Evolutionary conservation across 2,888 invertebrate species (phyloP).

Genomic region (Tolmerus cingulatus): DNA sequence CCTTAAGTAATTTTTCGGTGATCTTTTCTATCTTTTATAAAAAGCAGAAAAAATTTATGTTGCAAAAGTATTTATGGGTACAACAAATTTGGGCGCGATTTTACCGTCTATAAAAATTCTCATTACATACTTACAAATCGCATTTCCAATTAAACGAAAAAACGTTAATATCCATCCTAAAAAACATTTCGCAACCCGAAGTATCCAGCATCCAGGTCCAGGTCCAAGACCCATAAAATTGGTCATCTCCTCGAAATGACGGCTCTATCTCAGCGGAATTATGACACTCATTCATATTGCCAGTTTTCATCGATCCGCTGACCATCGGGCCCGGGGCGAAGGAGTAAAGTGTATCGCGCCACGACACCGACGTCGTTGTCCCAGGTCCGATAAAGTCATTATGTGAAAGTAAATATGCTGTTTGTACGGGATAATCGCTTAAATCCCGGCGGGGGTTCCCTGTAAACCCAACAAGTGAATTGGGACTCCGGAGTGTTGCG

Average conservation of each 20-base stretch:
- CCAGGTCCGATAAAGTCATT: constrained; percentile 40
- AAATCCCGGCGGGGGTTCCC: constrained; percentile 26
- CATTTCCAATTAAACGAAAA: background rate
- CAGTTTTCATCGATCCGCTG: constrained; percentile 28
- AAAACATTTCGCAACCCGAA: background rate
- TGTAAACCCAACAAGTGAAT: constrained; percentile 38
- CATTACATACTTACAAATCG: background rate
- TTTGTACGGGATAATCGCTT: constrained; percentile 42
- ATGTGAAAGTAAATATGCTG: constrained; percentile 31
- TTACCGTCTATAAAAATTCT: too few relatives aligned
- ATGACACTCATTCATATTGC: background rate
- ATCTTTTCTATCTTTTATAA: too few relatives aligned
- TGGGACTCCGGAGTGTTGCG: background rate
- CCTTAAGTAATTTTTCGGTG: too few relatives aligned
- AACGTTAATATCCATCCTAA: background rate
- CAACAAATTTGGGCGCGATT: too few relatives aligned
- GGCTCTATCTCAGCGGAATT: background rate
- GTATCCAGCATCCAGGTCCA: background rate
- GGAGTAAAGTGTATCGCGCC: background rate
- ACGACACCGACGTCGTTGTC: constrained; percentile 3
- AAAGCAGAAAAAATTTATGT: too few relatives aligned
- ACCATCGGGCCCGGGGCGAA: background rate
- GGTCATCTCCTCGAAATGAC: background rate
- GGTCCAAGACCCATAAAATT: background rate
- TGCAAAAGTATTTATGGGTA: too few relatives aligned